phyloP scores from a whole-genome alignment of 2,797 vertebrate genomes.

The Enteromius anoplus region DNA sequence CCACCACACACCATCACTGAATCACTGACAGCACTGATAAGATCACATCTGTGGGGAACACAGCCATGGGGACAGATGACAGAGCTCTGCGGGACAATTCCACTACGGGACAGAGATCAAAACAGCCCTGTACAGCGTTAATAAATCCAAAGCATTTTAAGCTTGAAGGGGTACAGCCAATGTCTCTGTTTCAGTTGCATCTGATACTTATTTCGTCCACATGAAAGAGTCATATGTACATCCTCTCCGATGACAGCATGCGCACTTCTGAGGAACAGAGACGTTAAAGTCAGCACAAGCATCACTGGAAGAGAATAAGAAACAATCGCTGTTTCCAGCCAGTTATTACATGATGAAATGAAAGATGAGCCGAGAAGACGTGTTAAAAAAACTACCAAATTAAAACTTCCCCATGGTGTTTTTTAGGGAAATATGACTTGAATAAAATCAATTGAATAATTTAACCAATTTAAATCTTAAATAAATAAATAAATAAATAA shows the following conservation, averaged over 20 bases:
- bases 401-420: background rate
- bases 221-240: background rate
- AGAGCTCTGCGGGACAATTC: background rate
- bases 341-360: background rate
- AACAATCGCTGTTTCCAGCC: background rate
- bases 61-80: background rate
- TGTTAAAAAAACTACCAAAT: background rate
- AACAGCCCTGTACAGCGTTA: background rate
- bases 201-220: background rate
- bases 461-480: too few species aligned
- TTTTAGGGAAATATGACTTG: background rate
- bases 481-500: too few species aligned
- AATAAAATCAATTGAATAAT: too few species aligned
- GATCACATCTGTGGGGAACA: constrained; percentile 19
- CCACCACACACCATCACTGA: constrained; percentile 10
- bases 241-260: background rate
- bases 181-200: background rate
- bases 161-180: background rate
- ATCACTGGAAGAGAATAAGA: background rate
- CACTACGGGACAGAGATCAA: background rate
- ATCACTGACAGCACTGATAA: constrained; percentile 5
- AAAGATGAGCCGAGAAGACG: background rate
- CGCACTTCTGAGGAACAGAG: background rate
- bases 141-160: background rate
- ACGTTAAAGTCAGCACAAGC: background rate